A percentile compares a stretch with the other conserved stretches of the same genome.
These are phyloP conservation scores for Acronicta psi DNA, from an alignment of 2,888 invertebrate species.

Conservation along the genomic window DNA sequence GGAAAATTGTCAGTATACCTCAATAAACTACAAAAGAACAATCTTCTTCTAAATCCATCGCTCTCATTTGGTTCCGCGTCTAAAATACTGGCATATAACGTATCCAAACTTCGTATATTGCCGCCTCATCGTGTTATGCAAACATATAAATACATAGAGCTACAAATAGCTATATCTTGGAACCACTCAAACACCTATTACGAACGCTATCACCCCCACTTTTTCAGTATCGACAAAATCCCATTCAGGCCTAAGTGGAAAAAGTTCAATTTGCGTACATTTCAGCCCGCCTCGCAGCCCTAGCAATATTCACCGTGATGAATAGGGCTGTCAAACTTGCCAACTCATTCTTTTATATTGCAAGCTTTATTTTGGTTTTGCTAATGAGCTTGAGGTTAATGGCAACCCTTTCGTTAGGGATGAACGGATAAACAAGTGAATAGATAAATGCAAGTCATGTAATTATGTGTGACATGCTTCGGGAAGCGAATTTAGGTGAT, in stretches of 20 bases:
- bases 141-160: constrained; percentile 14
- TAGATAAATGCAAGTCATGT: constrained; percentile 56
- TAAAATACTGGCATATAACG: neutral
- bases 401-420: constrained; percentile 44
- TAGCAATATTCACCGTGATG: constrained; percentile 59
- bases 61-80: neutral
- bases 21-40: no score
- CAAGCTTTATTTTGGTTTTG: constrained; percentile 78
- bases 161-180: constrained; percentile 24
- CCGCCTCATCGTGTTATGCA: constrained; percentile 12
- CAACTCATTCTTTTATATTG: constrained; percentile 85
- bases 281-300: constrained; percentile 33
- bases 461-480: constrained; percentile 54
- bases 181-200: constrained; percentile 45
- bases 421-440: constrained; percentile 52
- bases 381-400: constrained; percentile 75
- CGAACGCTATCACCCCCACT: constrained; percentile 37
- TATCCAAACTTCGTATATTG: constrained; percentile 11
- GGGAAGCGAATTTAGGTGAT: constrained; percentile 21
- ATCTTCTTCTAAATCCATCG: no score
- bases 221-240: constrained; percentile 49
- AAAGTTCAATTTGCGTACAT: constrained; percentile 60
- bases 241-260: constrained; percentile 51
- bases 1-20: no score
- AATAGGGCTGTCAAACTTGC: constrained; percentile 70